Percentiles rank a stretch among this genome's conserved stretches.
phyloP scores from a whole-genome alignment of 1,140 invertebrate species.

The Eciton burchellii region DNA sequence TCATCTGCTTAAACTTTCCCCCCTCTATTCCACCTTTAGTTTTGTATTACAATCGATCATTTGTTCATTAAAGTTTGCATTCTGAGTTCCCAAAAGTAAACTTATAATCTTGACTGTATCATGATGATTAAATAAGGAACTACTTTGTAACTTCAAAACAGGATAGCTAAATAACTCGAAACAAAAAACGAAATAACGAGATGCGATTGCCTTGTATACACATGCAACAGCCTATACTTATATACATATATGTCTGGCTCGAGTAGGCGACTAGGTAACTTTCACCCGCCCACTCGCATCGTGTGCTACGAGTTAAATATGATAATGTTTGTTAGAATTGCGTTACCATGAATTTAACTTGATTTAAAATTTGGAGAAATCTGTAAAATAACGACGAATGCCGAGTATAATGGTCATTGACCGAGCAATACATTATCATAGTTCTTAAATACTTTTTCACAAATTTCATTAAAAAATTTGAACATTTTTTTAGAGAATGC shows the following conservation, averaged over 20 bases:
- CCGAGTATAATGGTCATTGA: not conserved
- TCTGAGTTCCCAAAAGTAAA: not conserved
- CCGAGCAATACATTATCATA: not conserved
- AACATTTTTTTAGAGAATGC: not conserved
- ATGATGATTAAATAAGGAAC: constrained; percentile 24
- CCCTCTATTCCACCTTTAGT: constrained; percentile 5
- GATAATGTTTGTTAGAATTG: constrained; percentile 47
- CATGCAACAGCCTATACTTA: not conserved
- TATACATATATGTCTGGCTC: not conserved
- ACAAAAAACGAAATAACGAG: constrained; percentile 40
- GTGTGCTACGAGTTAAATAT: constrained; percentile 41
- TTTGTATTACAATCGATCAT: constrained; percentile 9
- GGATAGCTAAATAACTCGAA: constrained; percentile 15
- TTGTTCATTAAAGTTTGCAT: not conserved
- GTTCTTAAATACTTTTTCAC: not conserved
- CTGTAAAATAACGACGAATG: not conserved
- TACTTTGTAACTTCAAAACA: not conserved
- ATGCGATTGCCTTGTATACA: not conserved
- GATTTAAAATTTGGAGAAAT: constrained; percentile 3
- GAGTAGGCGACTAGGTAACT: constrained; percentile 74
- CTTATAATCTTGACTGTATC: not conserved
- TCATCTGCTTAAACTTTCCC: constrained; percentile 43
- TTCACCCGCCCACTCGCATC: constrained; percentile 79
- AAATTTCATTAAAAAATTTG: constrained; percentile 21
- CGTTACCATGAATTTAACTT: constrained; percentile 36